A percentile compares a stretch with the other conserved stretches of the same genome.
phyloP scores from a whole-genome alignment of 2,888 invertebrate species.

The Stictocephala bisonia region DNA sequence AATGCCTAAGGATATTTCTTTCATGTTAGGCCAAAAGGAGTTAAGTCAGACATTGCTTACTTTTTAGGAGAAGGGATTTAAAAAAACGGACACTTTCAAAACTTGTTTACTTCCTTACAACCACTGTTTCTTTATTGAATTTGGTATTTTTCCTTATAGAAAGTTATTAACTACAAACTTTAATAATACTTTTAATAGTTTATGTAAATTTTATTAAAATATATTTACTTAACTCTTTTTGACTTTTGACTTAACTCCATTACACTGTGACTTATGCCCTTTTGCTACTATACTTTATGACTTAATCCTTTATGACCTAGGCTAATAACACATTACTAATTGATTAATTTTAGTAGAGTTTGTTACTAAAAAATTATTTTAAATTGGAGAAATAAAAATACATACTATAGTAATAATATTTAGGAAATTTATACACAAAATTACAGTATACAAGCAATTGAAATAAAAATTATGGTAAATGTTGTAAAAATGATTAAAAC shows the following conservation, averaged over 20 bases:
- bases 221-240: background rate
- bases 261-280: no score
- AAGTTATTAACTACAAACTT: background rate
- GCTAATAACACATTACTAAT: no score
- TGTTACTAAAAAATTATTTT: no score
- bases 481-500: no score
- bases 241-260: conserved; percentile 3
- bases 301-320: no score
- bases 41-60: background rate
- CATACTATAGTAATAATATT: no score
- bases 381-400: no score
- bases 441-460: no score
- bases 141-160: background rate
- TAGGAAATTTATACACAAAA: no score
- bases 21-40: background rate
- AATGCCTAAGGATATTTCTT: no score
- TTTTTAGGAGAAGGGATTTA: conserved; percentile 7
- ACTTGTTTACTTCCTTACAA: background rate
- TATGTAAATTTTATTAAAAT: background rate
- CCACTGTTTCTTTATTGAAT: background rate
- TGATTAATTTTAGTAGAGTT: background rate
- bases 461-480: no score
- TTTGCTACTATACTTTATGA: background rate
- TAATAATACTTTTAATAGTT: background rate
- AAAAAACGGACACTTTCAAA: background rate